These are phyloP conservation scores for Sminthurides bifidus DNA, from an alignment of 1,140 invertebrate species.

Conservation along the genomic window DNA sequence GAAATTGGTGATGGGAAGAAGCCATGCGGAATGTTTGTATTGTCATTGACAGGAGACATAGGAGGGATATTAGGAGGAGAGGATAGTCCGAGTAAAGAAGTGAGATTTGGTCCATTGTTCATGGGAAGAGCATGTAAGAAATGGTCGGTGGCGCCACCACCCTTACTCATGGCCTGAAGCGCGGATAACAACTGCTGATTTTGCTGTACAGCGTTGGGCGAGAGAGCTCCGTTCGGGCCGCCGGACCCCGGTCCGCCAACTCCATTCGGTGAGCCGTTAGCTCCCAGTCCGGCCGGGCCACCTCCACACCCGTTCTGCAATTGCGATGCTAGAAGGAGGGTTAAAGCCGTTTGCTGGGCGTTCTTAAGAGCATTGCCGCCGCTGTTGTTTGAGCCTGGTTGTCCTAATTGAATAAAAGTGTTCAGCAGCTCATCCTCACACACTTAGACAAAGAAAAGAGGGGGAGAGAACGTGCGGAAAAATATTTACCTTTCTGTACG, in stretches of 20 bases:
- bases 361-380: conserved; percentile 29
- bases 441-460: too few species aligned
- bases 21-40: conserved; percentile 28
- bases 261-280: conserved; percentile 22
- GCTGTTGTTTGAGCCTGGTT: conserved; percentile 11
- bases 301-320: conserved; percentile 15
- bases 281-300: conserved; percentile 18
- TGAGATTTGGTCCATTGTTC: conserved; percentile 28
- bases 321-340: conserved; percentile 36
- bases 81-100: conserved; percentile 24
- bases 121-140: conserved; percentile 23
- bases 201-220: conserved; percentile 28
- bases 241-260: conserved; percentile 11
- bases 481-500: conserved; percentile 32
- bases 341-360: conserved; percentile 35
- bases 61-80: conserved; percentile 17
- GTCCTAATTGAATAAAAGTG: too few species aligned
- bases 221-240: conserved; percentile 21
- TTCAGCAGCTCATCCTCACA: too few species aligned
- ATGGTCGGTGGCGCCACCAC: conserved; percentile 11
- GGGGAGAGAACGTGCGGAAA: conserved; percentile 22
- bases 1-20: conserved; percentile 18
- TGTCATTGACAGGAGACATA: conserved; percentile 13
- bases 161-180: conserved; percentile 34
- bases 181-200: conserved; percentile 35